A percentile compares a stretch with the other conserved stretches of the same genome.
Evolutionary conservation across 2,888 invertebrate species (phyloP).

Genomic region (Phrixothrix hirtus): DNA sequence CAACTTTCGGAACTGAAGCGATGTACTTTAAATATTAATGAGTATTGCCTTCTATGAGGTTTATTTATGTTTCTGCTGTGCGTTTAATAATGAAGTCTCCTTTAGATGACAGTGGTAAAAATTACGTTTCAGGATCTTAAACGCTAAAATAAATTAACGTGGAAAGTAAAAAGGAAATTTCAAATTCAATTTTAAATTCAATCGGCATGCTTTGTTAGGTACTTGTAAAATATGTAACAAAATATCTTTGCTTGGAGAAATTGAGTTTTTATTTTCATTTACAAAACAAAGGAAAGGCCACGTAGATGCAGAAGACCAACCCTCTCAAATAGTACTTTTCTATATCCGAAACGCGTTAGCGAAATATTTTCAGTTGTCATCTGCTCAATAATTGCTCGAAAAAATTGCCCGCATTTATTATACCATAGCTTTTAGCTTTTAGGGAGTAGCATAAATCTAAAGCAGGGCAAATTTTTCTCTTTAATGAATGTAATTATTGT

Average conservation of each 20-base stretch:
- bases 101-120: too few species aligned
- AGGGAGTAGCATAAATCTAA: conserved; percentile 5
- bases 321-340: conserved; percentile 9
- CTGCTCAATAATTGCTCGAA: conserved; percentile 11
- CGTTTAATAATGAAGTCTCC: too few species aligned
- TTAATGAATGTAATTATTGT: conserved; percentile 14
- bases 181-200: conserved; percentile 2
- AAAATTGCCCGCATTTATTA: conserved; percentile 20
- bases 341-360: conserved; percentile 10
- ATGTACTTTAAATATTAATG: too few species aligned
- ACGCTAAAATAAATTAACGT: too few species aligned
- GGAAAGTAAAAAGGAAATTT: background rate
- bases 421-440: conserved; percentile 10
- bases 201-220: conserved; percentile 1
- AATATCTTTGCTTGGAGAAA: conserved; percentile 4
- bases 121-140: too few species aligned
- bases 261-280: conserved; percentile 7
- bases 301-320: background rate
- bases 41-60: too few species aligned
- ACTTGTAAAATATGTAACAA: conserved; percentile 8
- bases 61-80: too few species aligned
- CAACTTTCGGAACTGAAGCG: too few species aligned
- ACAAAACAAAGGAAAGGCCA: background rate
- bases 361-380: conserved; percentile 8
- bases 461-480: conserved; percentile 10